Evolutionary conservation across 2,797 vertebrate genomes (phyloP), one percentile per base, ranked within the genome.

Genomic region (Tauraco hartlaubi): DNA sequence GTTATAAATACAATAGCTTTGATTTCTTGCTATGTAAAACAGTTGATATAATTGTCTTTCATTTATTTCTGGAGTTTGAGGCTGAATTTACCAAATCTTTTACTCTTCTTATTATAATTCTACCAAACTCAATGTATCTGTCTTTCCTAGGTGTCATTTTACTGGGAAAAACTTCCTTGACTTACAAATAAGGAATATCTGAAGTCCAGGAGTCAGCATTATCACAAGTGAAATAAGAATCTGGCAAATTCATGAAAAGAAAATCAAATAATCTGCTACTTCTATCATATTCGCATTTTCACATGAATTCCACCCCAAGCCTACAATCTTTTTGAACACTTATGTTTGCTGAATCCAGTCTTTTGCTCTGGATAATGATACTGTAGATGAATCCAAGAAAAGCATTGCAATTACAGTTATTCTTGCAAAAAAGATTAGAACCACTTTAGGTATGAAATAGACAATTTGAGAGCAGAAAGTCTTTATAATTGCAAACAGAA

Each of bases 391-490:
- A 90, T 79, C 48, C 49, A 90, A 86, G 66, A 84, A 94, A 88
- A 64, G 41, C 77, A 49, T 1, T 68, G 80, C 62, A 91, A 81
- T 94, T 91, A 84, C 77, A 89, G 58, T 68, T 91, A 78, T 81
- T 84, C 44, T 84, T 84, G 46, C 5, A 54, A 92, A 85, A 81
- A 88, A 76, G 0, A 78, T 86, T 81, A 87, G 66, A 94, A 89
- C 19, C 46, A 71, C 62, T 86, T 86, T 74, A 91, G 46, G 71
- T 92, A 68, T 92, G 87, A 94, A 96, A 91, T 37, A 92, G 61
- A 71, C 7, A 67, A 78, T 78, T 68, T 93, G 41, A 68, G 37
- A 81, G 46, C n/a, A 87, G 41, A 92, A 81, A 89, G 25, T 21
- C 44, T 61, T 91, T 56, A 35, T 59, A 90, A 74, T 81, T 89